Evolutionary conservation across 92 coral and sea anemone genomes (phyloP), one percentile per base, ranked within the genome.

Genomic region (Epizoanthus ramosus): DNA sequence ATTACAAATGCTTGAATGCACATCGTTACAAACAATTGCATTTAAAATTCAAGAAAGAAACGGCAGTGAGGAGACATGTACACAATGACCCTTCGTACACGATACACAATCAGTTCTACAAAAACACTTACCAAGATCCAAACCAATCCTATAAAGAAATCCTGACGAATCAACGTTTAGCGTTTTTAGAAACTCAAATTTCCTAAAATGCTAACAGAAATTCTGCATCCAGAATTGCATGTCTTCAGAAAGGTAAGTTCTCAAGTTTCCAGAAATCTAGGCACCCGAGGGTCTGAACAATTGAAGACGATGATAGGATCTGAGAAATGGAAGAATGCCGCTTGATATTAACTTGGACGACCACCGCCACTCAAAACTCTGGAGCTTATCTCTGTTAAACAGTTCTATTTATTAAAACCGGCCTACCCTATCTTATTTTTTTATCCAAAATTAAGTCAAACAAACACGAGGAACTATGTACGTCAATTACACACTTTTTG

Each of bases 181-280:
- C 2, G 41, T 17, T 61, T 65, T 31, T 13, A 41, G 14, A 37
- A 37, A 43, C 59, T 50, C 60, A 60, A 41, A 18, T 57, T 5
- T 59, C 5, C 7, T 1, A 61, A 61, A 19, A 23, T 39, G 71
- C 13, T 57, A 47, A 77, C 82, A 77, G 71, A 77, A 41, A 41
- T 61, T 21, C 41, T 61, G 65, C 43, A 63, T 22, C 64, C 35
- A 63, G 45, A 77, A 60, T 6, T 19, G 19, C 28, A 41, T 25
- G 18, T 33, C 41, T 60, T 25, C 33, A 39, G 82, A n/a, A 2
- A 19, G 54, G 16, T 17, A 5, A 37, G 54, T 41, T 77, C 41
- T 77, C 82, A 61, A 18, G 57, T 75, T 75, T 58, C 81, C 43
- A 57, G 56, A 58, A 67, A 67, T 33, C 72, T 12, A 75, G 69